phyloP scores from a whole-genome alignment of 2,888 invertebrate genomes.

The Cepaea hortensis region DNA sequence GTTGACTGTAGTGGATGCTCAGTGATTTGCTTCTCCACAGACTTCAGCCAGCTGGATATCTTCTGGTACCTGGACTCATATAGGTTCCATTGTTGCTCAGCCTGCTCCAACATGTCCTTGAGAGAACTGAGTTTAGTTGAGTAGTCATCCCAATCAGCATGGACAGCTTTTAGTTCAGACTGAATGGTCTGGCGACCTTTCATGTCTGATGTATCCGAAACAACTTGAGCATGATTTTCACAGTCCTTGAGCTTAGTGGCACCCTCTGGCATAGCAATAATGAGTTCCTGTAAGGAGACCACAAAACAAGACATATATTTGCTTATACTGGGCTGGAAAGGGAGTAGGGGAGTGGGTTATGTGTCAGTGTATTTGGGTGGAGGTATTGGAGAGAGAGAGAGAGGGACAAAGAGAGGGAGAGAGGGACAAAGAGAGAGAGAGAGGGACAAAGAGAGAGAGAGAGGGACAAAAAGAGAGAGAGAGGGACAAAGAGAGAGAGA shows the following conservation, averaged over 20 bases:
- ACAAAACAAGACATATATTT: background rate
- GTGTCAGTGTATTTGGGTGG: no score
- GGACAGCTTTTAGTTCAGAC: conserved; percentile 69
- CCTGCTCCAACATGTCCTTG: conserved; percentile 78
- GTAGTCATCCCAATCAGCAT: conserved; percentile 72
- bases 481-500: no score
- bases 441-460: no score
- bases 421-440: no score
- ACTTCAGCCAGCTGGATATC: conserved; percentile 90
- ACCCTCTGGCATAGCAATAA: conserved; percentile 79
- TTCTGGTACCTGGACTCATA: conserved; percentile 89
- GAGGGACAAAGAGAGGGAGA: no score
- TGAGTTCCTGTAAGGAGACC: conserved; percentile 77
- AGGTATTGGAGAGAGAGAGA: no score
- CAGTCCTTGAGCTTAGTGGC: conserved; percentile 82
- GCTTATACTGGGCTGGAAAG: no score
- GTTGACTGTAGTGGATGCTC: conserved; percentile 90
- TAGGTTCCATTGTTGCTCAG: conserved; percentile 88
- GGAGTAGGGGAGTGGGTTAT: no score
- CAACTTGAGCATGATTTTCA: conserved; percentile 79
- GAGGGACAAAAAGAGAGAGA: no score
- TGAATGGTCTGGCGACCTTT: conserved; percentile 71
- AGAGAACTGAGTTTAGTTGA: conserved; percentile 79
- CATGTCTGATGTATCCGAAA: conserved; percentile 81
- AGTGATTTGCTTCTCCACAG: conserved; percentile 88